phyloP scores from a whole-genome alignment of 2,888 invertebrate species.

The Lycia hirtaria region DNA sequence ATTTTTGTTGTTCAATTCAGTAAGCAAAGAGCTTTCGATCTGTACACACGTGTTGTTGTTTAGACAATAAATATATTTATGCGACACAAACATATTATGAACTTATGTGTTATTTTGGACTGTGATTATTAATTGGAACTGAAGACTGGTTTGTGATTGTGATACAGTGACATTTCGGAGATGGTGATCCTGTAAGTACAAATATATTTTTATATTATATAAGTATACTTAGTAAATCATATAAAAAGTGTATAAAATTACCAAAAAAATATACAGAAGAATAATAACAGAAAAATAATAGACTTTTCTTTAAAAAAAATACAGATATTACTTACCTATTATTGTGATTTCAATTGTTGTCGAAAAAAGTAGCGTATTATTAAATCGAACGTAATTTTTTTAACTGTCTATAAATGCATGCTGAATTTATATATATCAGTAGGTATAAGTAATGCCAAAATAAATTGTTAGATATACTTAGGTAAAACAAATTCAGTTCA shows the following conservation, averaged over 20 bases:
- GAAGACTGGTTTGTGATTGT: constrained; percentile 58
- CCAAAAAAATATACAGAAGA: too few species aligned
- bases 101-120: constrained; percentile 48
- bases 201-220: too few species aligned
- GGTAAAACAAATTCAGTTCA: not conserved
- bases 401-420: too few species aligned
- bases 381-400: too few species aligned
- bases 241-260: too few species aligned
- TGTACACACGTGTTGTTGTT: constrained; percentile 55
- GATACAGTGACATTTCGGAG: constrained; percentile 61
- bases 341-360: not conserved
- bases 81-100: constrained; percentile 38
- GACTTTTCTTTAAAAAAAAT: too few species aligned
- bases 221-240: too few species aligned
- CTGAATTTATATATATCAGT: too few species aligned
- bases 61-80: constrained; percentile 24
- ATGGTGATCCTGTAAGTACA: constrained; percentile 83
- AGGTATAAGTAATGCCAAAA: too few species aligned
- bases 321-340: not conserved
- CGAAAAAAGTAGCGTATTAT: too few species aligned
- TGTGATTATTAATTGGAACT: constrained; percentile 40
- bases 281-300: too few species aligned
- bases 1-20: constrained; percentile 81
- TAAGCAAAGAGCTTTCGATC: constrained; percentile 73
- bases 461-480: too few species aligned